Conservation (phyloP, 1,140 invertebrate species). For the Hypsibius dujardini region DNA sequence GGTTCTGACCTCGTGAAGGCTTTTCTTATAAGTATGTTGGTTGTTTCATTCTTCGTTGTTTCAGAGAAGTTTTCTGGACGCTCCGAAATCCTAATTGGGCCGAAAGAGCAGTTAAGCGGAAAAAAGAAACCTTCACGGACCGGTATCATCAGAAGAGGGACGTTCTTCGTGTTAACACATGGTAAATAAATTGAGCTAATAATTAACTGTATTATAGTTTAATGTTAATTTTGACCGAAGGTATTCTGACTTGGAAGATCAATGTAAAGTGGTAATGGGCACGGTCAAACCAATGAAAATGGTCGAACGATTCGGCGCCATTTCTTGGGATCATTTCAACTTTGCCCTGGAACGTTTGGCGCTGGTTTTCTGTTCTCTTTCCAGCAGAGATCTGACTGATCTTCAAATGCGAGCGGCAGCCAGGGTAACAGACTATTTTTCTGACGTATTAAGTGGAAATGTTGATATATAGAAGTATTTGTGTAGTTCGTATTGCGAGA, state of each 20-base stretch:
- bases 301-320: neutral
- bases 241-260: neutral
- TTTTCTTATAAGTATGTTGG: no score
- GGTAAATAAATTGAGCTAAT: neutral
- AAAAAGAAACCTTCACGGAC: slow-evolving; percentile 9
- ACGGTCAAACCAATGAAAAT: neutral
- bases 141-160: neutral
- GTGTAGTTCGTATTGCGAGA: slow-evolving; percentile 15
- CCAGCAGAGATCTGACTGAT: neutral
- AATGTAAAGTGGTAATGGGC: slow-evolving; percentile 8
- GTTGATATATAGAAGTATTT: neutral
- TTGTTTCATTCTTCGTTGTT: neutral
- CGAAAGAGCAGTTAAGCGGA: neutral
- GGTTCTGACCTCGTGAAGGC: no score
- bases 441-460: neutral
- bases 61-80: neutral
- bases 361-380: neutral
- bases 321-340: slow-evolving; percentile 8
- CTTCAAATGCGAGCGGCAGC: slow-evolving; percentile 1
- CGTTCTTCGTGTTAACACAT: slow-evolving; percentile 13
- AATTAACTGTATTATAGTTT: neutral
- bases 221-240: neutral
- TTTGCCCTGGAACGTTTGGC: neutral
- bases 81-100: neutral
- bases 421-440: neutral